A percentile compares a stretch with the other conserved stretches of the same genome.
Evolutionary conservation across 2,888 invertebrate genomes (phyloP).

Genomic region (Sturmia bella): DNA sequence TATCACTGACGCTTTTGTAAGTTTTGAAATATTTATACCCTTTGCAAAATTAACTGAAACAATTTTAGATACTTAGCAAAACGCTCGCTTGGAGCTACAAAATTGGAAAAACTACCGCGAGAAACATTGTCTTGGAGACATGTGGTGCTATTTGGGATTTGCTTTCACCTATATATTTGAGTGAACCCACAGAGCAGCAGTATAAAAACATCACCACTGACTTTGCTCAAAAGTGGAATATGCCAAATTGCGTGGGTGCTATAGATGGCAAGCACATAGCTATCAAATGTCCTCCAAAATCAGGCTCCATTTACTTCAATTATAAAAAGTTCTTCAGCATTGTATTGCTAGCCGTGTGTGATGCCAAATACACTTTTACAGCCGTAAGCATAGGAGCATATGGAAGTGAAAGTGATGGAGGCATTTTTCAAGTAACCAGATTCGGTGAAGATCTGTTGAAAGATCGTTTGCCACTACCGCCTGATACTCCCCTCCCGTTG

Average conservation of each 20-base stretch:
- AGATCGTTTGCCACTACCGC: not conserved
- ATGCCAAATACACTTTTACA: not conserved
- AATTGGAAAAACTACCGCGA: not conserved
- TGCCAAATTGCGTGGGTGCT: not conserved
- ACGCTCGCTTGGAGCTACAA: conserved; percentile 13
- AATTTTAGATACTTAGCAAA: not conserved
- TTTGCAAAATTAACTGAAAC: not conserved
- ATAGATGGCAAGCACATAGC: not conserved
- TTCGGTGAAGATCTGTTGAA: not conserved
- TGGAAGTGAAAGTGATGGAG: not conserved
- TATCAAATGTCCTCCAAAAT: no score
- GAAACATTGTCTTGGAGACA: conserved; percentile 3
- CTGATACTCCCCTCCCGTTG: not conserved
- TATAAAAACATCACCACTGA: conserved; percentile 7
- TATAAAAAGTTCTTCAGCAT: not conserved
- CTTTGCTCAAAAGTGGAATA: not conserved
- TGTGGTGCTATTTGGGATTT: not conserved
- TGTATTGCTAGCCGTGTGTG: not conserved
- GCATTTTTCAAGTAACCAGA: not conserved
- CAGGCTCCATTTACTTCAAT: not conserved
- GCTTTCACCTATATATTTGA: not conserved
- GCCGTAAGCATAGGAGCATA: not conserved
- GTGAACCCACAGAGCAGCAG: not conserved
- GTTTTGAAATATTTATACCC: not conserved
- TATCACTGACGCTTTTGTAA: not conserved